Conservation (phyloP, 2,113 vertebrate species). For the Saiga tatarica region DNA sequence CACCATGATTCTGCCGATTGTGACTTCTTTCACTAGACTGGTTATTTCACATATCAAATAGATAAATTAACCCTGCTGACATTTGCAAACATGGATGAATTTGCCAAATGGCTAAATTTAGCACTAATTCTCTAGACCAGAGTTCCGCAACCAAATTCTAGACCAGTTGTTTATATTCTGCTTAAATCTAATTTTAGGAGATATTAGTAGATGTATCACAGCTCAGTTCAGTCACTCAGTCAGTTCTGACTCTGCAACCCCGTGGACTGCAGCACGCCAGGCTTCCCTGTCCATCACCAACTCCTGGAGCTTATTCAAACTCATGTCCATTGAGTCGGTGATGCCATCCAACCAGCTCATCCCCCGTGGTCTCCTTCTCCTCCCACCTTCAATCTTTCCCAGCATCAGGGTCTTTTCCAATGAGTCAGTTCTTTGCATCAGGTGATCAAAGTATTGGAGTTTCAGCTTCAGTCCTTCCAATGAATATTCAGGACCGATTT, state of each 20-base stretch:
- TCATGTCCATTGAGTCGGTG: neutral
- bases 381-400: neutral
- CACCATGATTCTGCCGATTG: neutral
- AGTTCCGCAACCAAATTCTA: neutral
- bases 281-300: neutral
- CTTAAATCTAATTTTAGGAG: neutral
- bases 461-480: neutral
- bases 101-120: neutral
- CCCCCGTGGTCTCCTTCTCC: neutral
- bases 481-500: neutral
- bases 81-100: neutral
- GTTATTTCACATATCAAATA: neutral
- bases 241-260: neutral
- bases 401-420: neutral
- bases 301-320: neutral
- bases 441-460: neutral
- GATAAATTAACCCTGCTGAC: neutral
- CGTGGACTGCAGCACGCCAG: fast-evolving
- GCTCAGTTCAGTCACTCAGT: neutral
- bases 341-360: neutral
- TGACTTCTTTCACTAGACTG: neutral
- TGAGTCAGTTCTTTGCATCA: neutral
- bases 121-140: neutral
- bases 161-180: neutral
- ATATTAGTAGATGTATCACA: neutral